Base-by-base conservation (phyloP, 2,113 vertebrate genomes). In the Apodemus sylvaticus region DNA sequence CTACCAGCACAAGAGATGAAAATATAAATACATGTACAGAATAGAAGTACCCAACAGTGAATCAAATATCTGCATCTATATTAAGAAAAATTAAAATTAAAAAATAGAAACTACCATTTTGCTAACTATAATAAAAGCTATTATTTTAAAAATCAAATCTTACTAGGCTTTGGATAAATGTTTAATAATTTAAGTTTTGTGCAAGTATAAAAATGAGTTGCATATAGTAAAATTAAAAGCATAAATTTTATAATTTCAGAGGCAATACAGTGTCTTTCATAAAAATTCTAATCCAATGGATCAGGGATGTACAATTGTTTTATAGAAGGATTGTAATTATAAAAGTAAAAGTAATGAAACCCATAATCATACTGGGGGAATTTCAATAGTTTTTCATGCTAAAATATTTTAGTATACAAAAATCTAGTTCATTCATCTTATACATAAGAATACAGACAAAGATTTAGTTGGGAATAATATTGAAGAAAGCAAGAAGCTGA, bases 41-140 rank as follows among this genome's bases (percentile, higher is more conserved):
- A 93, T 64, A 94, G 7, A 94, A 66, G 74, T 91, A n/a, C 7
- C 31, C 34, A 48, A 62, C 22, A 82, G n/a, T 39, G 53, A 93
- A 71, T 70, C 42, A 83, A 62, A 82, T 77, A 81, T 39, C 3
- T 76, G 20, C 3, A 64, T 29, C 36, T 91, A 76, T 2, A 74
- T 62, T 89, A 70, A 86, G 58, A 89, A 4, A 93, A 53, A 89
- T 81, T 24, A 93, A 91, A 93, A 82, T 82, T 82, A 70, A 86
- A 77, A n/a, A n/a, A 68, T 20, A 70, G 14, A 7, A 66, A 66
- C 68, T 34, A 83, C 3, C 29, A 29, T 58, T 87, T 89, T 92
- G 66, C 17, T n/a, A 48, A 64, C 45, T 29, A 58, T n/a, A 53
- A 66, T 39, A 90, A 94, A 95, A 90, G 7, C 55, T 71, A 64